phyloP scores from a whole-genome alignment of 2,113 vertebrate genomes.

The Corythaeola cristata region DNA sequence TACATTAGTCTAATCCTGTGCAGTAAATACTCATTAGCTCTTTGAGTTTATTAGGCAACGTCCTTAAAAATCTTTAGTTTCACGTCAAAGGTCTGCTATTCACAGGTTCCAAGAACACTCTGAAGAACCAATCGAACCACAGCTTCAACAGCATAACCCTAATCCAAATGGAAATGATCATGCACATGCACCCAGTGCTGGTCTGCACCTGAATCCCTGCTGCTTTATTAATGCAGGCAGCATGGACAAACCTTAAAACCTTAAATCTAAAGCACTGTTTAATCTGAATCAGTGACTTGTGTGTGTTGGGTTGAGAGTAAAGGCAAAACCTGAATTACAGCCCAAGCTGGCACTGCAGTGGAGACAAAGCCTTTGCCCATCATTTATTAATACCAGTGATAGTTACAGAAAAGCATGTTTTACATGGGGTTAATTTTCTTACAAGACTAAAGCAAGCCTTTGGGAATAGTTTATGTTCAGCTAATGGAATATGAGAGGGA shows the following conservation, averaged over 20 bases:
- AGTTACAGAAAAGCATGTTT: not conserved
- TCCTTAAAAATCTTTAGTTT: not conserved
- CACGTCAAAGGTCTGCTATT: not conserved
- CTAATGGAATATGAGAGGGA: not conserved
- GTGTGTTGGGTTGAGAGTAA: not conserved
- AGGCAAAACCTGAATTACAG: not conserved
- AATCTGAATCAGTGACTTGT: not conserved
- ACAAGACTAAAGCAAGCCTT: not conserved
- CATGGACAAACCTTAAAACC: not conserved
- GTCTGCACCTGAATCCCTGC: not conserved
- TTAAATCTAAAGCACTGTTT: not conserved
- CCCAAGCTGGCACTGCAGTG: not conserved
- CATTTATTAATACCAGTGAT: slow-evolving; percentile 7
- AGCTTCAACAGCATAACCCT: not conserved
- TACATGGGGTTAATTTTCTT: not conserved
- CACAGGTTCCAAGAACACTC: not conserved
- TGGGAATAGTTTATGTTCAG: not conserved
- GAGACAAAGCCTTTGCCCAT: not conserved
- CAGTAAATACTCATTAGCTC: not conserved
- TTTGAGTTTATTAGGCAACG: not conserved
- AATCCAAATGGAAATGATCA: not conserved
- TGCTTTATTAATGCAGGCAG: not conserved
- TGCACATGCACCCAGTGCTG: fast-evolving
- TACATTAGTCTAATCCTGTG: not conserved
- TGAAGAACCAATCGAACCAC: not conserved